Evolutionary conservation across 2,888 invertebrate species (phyloP), one percentile per base, ranked within the genome.

Genomic region (Eristalinus aeneus): DNA sequence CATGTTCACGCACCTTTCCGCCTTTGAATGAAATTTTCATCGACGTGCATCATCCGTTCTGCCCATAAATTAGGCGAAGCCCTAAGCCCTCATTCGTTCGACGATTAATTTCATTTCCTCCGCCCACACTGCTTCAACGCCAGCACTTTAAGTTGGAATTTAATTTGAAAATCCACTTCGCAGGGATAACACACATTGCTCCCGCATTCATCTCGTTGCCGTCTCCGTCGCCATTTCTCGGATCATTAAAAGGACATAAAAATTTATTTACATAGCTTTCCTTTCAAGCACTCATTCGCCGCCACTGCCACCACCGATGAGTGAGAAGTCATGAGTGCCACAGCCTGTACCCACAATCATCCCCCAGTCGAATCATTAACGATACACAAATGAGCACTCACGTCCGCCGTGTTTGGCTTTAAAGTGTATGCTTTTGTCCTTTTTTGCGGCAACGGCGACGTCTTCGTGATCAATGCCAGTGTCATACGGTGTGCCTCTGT

Each of bases 311-410:
- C 2, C 27, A 5, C 27, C 27, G 27, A 5, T 27, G 27, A 27
- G 27, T 5, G 46, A 46, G 16, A 16, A 16, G 16, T 46, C 65
- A 36, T 10, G 39, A 31, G 46, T 16, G 58, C n/a, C 34, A 54
- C 23, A 56, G 39, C 56, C 54, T 5, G 46, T 23, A 61, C 23
- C 2, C 32, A 22, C 11, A 16, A 11, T 27, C 31, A 2, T 36
- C 9, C n/a, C 23, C 32, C 2, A 16, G 56, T 16, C 16, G 34
- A 73, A 69, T 71, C 54, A 75, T 80, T 82, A 72, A 73, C 31
- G 56, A 12, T 72, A 82, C 76, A 72, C 60, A 83, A 83, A 83
- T 83, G 78, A 74, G 78, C 73, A 74, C 83, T 83, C 77, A 58
- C 63, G 68, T 64, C 22, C 34, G 46, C 46, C 46, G 58, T 68